These are phyloP conservation scores for Hyperoodon ampullatus DNA, from an alignment of 2,113 vertebrate species.

Conservation along the genomic window DNA sequence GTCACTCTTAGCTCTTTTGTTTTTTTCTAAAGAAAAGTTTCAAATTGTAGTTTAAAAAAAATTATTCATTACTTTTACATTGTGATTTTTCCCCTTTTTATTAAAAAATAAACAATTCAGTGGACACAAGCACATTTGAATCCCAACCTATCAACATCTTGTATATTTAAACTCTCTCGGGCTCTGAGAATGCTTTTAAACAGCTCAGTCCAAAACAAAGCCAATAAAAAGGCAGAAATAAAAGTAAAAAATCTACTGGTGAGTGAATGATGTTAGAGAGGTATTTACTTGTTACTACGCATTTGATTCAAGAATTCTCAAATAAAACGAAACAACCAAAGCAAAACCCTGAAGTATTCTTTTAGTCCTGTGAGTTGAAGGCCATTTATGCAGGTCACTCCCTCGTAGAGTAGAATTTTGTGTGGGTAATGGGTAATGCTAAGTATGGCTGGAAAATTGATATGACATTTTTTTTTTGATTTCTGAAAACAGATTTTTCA, in stretches of 20 bases:
- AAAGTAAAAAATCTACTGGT: neutral
- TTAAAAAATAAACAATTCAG: neutral
- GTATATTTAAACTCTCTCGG: neutral
- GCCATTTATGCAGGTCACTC: neutral
- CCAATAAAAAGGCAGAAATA: neutral
- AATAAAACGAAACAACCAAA: neutral
- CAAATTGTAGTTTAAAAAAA: neutral
- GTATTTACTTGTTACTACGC: neutral
- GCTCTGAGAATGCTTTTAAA: neutral
- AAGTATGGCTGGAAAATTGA: neutral
- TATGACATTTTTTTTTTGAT: neutral
- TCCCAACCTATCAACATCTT: neutral
- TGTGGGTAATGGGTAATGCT: neutral
- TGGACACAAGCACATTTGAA: neutral
- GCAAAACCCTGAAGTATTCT: neutral
- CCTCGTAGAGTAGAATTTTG: neutral
- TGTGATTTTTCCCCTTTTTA: neutral
- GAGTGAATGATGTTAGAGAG: neutral
- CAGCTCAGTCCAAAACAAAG: neutral
- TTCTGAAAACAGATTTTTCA: neutral
- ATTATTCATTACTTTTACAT: neutral
- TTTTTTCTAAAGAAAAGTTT: neutral
- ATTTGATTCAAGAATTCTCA: neutral
- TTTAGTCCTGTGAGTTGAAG: neutral
- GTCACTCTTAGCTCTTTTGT: neutral